A percentile compares a stretch with the other conserved stretches of the same genome.
phyloP scores from a whole-genome alignment of 64 coral and sea anemone species.

The Hydrozoanthus tunicans region DNA sequence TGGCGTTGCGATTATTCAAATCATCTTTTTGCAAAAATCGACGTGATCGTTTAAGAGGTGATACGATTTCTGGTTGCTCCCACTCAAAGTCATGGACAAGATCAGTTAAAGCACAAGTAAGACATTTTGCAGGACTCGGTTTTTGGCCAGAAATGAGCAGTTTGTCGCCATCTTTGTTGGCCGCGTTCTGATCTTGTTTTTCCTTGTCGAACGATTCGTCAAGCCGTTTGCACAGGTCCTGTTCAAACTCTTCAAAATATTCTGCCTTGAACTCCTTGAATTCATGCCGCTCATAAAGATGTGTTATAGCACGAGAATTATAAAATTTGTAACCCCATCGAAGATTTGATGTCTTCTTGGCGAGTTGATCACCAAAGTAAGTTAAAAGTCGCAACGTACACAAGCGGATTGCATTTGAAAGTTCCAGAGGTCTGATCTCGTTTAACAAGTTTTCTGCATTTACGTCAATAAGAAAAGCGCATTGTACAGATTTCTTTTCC shows the following conservation, averaged over 20 bases:
- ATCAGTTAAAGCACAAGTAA: conserved; percentile 84
- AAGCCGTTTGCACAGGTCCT: conserved; percentile 58
- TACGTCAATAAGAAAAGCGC: conserved; percentile 88
- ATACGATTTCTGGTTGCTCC: conserved; percentile 80
- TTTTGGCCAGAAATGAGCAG: conserved; percentile 12
- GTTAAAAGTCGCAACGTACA: conserved; percentile 73
- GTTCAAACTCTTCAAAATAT: conserved; percentile 90
- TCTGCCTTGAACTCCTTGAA: conserved; percentile 73
- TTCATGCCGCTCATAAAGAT: conserved; percentile 78
- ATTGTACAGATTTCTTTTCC: conserved; percentile 53
- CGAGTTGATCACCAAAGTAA: conserved; percentile 63
- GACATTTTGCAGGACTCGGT: conserved; percentile 62
- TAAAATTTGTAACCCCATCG: conserved; percentile 97
- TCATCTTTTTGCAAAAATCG: conserved; percentile 5
- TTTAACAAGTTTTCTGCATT: conserved; percentile 61
- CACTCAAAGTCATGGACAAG: conserved; percentile 93
- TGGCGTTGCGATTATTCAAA: conserved; percentile 36
- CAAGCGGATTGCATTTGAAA: conserved; percentile 70
- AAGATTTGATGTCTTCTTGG: conserved; percentile 33
- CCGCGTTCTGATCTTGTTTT: conserved; percentile 21
- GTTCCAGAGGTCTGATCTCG: conserved; percentile 23
- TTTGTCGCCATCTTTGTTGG: background rate
- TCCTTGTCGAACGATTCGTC: conserved; percentile 66
- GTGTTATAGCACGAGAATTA: conserved; percentile 72
- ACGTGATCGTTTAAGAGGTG: conserved; percentile 67